phyloP scores from a whole-genome alignment of 64 coral and sea anemone species.

The Montipora foliosa region DNA sequence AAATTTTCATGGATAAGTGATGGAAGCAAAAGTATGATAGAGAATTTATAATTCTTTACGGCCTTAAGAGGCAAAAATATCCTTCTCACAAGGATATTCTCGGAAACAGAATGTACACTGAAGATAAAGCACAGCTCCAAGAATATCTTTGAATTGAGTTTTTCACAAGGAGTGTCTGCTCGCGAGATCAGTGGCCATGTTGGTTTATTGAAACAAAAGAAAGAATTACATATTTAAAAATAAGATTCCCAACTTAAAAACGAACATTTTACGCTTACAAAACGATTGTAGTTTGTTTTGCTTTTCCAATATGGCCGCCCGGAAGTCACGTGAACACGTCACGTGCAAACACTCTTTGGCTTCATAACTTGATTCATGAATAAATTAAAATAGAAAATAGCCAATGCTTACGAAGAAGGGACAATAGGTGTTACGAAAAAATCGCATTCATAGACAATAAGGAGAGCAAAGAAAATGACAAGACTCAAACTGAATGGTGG shows the following conservation, averaged over 20 bases:
- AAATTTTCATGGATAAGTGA: neutral
- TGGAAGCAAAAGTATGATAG: neutral
- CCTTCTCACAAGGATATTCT: neutral
- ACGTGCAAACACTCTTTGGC: neutral
- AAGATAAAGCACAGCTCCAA: neutral
- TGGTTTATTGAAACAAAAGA: neutral
- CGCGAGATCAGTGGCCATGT: too few species aligned
- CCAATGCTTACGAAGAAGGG: neutral
- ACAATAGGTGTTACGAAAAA: neutral
- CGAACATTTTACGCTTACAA: too few species aligned
- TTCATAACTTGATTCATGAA: neutral
- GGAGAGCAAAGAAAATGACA: neutral
- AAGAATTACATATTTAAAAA: too few species aligned
- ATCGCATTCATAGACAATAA: neutral
- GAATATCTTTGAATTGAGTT: neutral
- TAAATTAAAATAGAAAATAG: neutral
- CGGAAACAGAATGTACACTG: neutral
- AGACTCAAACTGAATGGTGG: neutral
- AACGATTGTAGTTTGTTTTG: too few species aligned
- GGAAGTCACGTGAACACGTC: too few species aligned
- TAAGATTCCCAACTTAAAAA: too few species aligned
- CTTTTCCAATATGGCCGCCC: too few species aligned
- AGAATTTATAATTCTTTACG: neutral
- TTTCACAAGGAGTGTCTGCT: neutral
- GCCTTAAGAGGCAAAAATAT: neutral